These are phyloP conservation scores for Sterrhoptilus dennistouni DNA, from an alignment of 2,113 vertebrate species.

Conservation along the genomic window DNA sequence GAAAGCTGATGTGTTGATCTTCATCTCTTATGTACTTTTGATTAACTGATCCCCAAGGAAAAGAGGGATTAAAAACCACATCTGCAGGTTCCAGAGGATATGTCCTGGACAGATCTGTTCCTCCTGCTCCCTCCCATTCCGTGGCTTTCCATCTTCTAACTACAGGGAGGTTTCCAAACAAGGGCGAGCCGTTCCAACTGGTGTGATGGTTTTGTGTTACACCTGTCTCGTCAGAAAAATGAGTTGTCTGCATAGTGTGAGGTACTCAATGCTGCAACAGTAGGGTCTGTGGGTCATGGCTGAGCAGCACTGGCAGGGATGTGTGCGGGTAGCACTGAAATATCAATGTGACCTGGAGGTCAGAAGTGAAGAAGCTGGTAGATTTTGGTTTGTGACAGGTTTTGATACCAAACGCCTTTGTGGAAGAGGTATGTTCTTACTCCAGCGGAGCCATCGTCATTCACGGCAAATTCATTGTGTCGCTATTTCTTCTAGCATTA, in stretches of 20 bases:
- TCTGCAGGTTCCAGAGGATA: not conserved
- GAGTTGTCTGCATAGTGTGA: accelerated
- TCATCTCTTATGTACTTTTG: not conserved
- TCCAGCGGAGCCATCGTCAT: not conserved
- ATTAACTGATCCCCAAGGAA: not conserved
- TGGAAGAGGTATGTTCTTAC: not conserved
- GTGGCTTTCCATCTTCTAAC: not conserved
- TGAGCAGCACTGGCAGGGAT: not conserved
- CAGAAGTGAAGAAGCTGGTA: not conserved
- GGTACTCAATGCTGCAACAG: not conserved
- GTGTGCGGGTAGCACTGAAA: not conserved
- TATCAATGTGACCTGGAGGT: not conserved
- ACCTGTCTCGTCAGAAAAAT: not conserved
- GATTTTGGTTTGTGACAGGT: not conserved
- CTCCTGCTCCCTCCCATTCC: accelerated
- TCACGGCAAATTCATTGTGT: not conserved
- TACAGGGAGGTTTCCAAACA: not conserved
- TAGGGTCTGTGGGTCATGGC: not conserved
- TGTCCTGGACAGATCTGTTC: not conserved
- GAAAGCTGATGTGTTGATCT: constrained; percentile 8
- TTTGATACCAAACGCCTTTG: not conserved
- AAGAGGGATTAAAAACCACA: not conserved
- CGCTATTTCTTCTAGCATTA: not conserved
- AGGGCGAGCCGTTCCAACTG: not conserved
- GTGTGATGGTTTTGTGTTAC: not conserved